These are phyloP conservation scores for Halisarca cf. caerulea DNA, from an alignment of 37 sponge, comb jelly and placozoan species.

Conservation along the genomic window DNA sequence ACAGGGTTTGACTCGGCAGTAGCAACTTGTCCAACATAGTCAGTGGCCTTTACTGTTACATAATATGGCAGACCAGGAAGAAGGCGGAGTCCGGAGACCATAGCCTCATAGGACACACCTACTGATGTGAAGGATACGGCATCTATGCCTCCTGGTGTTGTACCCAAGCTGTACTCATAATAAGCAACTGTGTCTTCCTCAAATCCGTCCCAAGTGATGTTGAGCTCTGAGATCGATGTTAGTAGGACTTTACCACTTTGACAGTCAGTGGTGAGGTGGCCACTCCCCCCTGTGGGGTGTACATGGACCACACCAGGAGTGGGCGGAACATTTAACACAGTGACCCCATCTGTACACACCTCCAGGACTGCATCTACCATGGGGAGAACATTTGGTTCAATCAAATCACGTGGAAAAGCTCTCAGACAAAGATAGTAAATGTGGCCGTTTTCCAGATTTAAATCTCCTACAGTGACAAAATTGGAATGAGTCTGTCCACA, in stretches of 20 bases:
- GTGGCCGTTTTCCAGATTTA: conserved; percentile 40
- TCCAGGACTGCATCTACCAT: neutral
- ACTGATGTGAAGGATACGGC: conserved; percentile 51
- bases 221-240: conserved; percentile 51
- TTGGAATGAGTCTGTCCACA: conserved; percentile 66
- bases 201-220: conserved; percentile 62
- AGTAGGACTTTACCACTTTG: conserved; percentile 23
- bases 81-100: conserved; percentile 44
- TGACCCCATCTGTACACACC: conserved; percentile 69
- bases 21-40: conserved; percentile 23
- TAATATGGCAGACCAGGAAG: conserved; percentile 59
- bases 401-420: conserved; percentile 17
- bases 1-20: conserved; percentile 27
- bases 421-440: conserved; percentile 69
- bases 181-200: conserved; percentile 42
- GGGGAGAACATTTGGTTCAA: neutral
- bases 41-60: conserved; percentile 57
- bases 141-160: conserved; percentile 26
- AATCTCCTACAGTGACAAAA: conserved; percentile 29
- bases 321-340: conserved; percentile 58
- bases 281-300: neutral
- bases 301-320: conserved; percentile 52
- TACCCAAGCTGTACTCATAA: conserved; percentile 73
- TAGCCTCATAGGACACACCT: conserved; percentile 50
- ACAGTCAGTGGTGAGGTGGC: neutral